These are phyloP conservation scores for Andricus grossulariae DNA, from an alignment of 1,140 invertebrate species.

Conservation along the genomic window DNA sequence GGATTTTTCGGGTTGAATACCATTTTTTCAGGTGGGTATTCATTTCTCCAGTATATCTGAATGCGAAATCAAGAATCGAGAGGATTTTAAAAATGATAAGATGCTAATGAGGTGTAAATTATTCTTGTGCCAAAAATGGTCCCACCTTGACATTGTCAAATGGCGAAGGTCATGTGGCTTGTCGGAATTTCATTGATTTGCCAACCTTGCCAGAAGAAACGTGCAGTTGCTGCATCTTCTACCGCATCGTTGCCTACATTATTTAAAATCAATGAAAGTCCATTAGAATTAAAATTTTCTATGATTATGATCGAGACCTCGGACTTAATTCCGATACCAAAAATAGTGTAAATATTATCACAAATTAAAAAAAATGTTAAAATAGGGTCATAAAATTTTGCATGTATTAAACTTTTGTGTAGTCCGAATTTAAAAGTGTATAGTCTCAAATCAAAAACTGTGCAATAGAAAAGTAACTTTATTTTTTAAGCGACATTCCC, in stretches of 20 bases:
- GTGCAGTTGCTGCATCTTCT: conserved; percentile 52
- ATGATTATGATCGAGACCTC: background rate
- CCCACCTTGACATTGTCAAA: conserved; percentile 55
- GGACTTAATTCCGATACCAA: no score
- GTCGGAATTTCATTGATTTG: conserved; percentile 53
- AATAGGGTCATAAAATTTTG: no score
- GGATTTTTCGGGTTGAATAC: no score
- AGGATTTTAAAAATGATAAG: background rate
- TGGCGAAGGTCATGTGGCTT: conserved; percentile 34
- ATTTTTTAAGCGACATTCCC: no score
- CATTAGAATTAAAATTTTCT: background rate
- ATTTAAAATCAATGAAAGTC: background rate
- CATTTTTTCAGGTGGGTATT: background rate
- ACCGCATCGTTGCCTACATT: conserved; percentile 49
- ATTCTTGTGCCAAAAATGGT: conserved; percentile 26
- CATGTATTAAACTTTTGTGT: no score
- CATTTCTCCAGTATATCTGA: background rate
- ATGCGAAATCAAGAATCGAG: background rate
- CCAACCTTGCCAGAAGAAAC: conserved; percentile 42
- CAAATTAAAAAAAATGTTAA: no score
- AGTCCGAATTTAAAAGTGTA: no score
- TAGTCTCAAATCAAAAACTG: no score
- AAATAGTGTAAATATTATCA: no score
- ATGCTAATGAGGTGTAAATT: conserved; percentile 25
- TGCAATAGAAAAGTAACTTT: no score